Evolutionary conservation across 2,113 vertebrate species (phyloP).

Genomic region (Arenaria interpres): DNA sequence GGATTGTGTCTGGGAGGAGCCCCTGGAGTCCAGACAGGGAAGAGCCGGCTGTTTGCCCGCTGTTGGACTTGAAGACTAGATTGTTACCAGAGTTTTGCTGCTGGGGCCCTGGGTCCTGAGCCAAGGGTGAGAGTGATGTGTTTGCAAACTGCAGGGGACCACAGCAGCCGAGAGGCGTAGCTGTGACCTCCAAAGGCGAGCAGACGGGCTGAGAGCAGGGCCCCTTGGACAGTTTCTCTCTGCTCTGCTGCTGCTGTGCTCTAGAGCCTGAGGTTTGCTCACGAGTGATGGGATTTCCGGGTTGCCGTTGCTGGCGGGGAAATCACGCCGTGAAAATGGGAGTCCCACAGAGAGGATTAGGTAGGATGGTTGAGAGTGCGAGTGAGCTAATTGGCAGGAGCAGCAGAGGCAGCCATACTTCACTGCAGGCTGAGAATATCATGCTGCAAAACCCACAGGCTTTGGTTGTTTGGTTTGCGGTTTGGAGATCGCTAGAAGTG

Average conservation of each 20-base stretch:
- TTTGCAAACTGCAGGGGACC: neutral
- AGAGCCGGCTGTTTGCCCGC: neutral
- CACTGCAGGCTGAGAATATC: neutral
- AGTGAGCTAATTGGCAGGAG: neutral
- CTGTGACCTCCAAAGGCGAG: rapidly evolving
- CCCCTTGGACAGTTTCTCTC: neutral
- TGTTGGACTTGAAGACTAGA: too few relatives aligned
- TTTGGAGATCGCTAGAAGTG: neutral
- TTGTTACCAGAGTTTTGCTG: neutral
- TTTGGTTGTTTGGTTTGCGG: neutral
- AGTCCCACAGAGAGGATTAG: neutral
- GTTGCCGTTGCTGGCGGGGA: neutral
- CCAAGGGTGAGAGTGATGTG: rapidly evolving
- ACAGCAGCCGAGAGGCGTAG: neutral
- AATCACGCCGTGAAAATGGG: neutral
- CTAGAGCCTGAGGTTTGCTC: neutral
- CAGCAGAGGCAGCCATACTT: neutral
- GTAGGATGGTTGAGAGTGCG: neutral
- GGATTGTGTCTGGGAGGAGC: neutral
- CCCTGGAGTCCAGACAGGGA: neutral
- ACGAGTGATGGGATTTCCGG: rapidly evolving
- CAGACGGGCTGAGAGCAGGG: neutral
- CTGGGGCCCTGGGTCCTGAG: neutral
- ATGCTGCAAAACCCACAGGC: neutral
- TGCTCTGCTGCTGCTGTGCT: neutral